Evolutionary conservation across 2,113 vertebrate species (phyloP), one percentile per base, ranked within the genome.

Genomic region (Gorilla gorilla): DNA sequence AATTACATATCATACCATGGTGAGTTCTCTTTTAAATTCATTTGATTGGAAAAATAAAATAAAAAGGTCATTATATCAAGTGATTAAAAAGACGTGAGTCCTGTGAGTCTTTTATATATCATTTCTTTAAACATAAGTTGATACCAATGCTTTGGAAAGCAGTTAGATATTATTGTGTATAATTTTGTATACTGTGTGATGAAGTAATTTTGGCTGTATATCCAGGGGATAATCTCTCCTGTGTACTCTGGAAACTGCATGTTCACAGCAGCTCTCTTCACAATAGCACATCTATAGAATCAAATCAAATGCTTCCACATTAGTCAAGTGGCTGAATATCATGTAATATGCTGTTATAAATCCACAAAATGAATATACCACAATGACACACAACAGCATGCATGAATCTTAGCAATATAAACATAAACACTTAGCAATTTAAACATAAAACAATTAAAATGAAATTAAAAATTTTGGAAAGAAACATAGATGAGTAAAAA

Each of bases 101-200:
- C 72, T 97, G 50, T 22, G 86, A 82, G 57, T 89, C 78, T 52
- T 68, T 82, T 83, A 35, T n/a, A 64, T 25, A 45, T 94, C 72
- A 64, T 80, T 89, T 91, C 64, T 92, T 82, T 85, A 89, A 95
- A 48, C 81, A 83, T 83, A 96, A 92, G 90, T 96, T 87, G 4
- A 22, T 90, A 59, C n/a, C 89, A 82, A 96, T 92, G 59, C 40
- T 96, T 93, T 89, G 59, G 66, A 97, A 97, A 89, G 35, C 45
- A 52, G 52, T 52, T 86, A 91, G 22, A 11, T 94, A 85, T 80
- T 66, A 64, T 86, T 91, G 35, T 66, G 10, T 75, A n/a, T 89
- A 92, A 79, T 93, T 88, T 40, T 64, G n/a, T 57, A 93, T 91
- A 82, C 13, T 25, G 25, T 76, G 43, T 89, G 68, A 61, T 89